A percentile compares a stretch with the other conserved stretches of the same genome.
Conservation (phyloP, 1,140 invertebrate species). For the Goniozus legneri region DNA sequence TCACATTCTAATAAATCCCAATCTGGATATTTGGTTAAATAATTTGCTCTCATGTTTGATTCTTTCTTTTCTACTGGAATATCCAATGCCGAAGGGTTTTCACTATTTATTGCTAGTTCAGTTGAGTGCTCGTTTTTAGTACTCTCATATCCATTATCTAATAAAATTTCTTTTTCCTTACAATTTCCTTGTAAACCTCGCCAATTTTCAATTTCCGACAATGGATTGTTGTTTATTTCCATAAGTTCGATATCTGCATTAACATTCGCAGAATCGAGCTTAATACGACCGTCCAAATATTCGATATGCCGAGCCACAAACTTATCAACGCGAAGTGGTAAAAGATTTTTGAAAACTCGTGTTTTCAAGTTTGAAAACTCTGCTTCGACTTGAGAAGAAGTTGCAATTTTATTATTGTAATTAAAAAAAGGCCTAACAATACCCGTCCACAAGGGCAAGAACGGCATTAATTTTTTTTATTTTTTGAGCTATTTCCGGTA, state of each 20-base stretch:
- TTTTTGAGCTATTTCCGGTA: slow-evolving; percentile 5
- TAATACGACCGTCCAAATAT: slow-evolving; percentile 10
- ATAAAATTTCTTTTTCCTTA: slow-evolving; percentile 1
- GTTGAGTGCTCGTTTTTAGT: too few species aligned
- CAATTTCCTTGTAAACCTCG: not conserved
- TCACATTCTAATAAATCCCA: slow-evolving; percentile 1
- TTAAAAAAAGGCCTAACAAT: slow-evolving; percentile 8
- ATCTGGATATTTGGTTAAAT: slow-evolving; percentile 1
- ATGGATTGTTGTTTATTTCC: not conserved
- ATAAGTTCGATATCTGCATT: slow-evolving; percentile 1
- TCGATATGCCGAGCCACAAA: slow-evolving; percentile 12
- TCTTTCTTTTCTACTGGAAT: not conserved
- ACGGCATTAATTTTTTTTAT: slow-evolving; percentile 4
- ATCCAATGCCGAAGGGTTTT: too few species aligned
- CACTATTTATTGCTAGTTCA: too few species aligned
- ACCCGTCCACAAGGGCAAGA: slow-evolving; percentile 13
- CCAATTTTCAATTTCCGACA: slow-evolving; percentile 1
- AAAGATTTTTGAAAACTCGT: slow-evolving; percentile 9
- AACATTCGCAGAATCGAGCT: slow-evolving; percentile 6
- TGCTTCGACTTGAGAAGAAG: slow-evolving; percentile 13
- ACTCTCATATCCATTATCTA: not conserved
- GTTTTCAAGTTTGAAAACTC: slow-evolving; percentile 13
- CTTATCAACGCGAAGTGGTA: slow-evolving; percentile 15
- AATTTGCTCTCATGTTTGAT: not conserved
- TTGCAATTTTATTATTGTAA: slow-evolving; percentile 6